These are phyloP conservation scores for Himantopus leucocephalus DNA, from an alignment of 2,113 vertebrate species.

Conservation along the genomic window DNA sequence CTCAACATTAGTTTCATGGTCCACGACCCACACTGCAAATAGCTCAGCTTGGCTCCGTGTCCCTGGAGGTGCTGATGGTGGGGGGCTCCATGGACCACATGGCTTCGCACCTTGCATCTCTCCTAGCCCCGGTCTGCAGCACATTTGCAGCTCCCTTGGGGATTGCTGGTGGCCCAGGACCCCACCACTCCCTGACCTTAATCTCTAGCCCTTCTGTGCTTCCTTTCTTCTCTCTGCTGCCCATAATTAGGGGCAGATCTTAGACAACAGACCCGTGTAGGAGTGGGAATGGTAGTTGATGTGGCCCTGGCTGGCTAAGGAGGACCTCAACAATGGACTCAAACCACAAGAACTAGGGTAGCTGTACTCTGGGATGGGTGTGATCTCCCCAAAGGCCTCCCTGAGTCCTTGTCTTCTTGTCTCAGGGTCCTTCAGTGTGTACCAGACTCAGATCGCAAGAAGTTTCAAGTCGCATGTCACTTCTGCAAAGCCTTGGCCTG, in stretches of 20 bases:
- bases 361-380: not conserved
- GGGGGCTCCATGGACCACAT: not conserved
- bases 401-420: not conserved
- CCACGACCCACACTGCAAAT: fast-evolving
- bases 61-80: not conserved
- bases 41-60: not conserved
- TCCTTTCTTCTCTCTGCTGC: not conserved
- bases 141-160: not conserved
- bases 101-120: not conserved
- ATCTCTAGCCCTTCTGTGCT: not conserved
- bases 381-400: not conserved
- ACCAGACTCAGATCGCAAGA: not conserved
- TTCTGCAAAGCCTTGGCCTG: not conserved
- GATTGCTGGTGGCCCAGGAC: not conserved
- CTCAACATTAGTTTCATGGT: not conserved
- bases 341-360: not conserved
- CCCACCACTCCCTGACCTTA: not conserved
- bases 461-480: not conserved
- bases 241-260: not conserved
- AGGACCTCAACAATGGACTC: not conserved
- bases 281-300: not conserved
- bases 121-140: not conserved
- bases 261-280: not conserved
- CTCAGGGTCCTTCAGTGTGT: not conserved
- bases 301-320: not conserved